A percentile compares a stretch with the other conserved stretches of the same genome.
Conservation (phyloP, 2,888 invertebrate species). For the Tortrix viridana region DNA sequence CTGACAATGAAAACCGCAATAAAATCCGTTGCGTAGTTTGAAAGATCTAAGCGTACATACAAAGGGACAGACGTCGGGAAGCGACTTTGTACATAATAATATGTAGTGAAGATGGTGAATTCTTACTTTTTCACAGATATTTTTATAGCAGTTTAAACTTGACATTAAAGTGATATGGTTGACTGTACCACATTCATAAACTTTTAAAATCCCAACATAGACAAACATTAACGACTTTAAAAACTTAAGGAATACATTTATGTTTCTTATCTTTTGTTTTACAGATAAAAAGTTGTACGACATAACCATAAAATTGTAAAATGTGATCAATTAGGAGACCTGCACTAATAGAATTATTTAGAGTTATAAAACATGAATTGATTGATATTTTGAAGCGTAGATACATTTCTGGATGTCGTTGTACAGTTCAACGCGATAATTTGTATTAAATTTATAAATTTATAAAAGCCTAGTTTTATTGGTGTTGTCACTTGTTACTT, state of each 20-base stretch:
- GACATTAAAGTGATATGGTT: no score
- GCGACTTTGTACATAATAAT: no score
- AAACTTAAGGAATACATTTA: slow-evolving; percentile 19
- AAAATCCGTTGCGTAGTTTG: no score
- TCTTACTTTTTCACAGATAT: no score
- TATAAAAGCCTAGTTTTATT: no score
- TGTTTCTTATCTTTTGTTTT: slow-evolving; percentile 29
- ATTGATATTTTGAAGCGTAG: slow-evolving; percentile 53
- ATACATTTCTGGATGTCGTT: slow-evolving; percentile 53
- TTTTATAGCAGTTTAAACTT: no score
- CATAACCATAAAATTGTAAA: slow-evolving; percentile 26
- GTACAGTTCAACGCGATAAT: slow-evolving; percentile 39
- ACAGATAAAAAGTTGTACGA: slow-evolving; percentile 15
- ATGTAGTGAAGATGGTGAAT: no score
- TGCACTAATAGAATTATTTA: slow-evolving; percentile 56
- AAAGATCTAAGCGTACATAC: no score
- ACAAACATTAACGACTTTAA: slow-evolving; percentile 22
- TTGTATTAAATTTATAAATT: background rate
- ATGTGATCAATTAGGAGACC: slow-evolving; percentile 48
- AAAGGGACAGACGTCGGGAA: no score
- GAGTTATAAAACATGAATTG: slow-evolving; percentile 53
- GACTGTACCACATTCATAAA: background rate
- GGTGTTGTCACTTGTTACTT: no score
- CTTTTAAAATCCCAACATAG: background rate
- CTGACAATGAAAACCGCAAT: no score